Percentiles rank a stretch among this genome's conserved stretches.
Evolutionary conservation across 2,113 vertebrate species (phyloP).

Genomic region (Peromyscus maniculatus): DNA sequence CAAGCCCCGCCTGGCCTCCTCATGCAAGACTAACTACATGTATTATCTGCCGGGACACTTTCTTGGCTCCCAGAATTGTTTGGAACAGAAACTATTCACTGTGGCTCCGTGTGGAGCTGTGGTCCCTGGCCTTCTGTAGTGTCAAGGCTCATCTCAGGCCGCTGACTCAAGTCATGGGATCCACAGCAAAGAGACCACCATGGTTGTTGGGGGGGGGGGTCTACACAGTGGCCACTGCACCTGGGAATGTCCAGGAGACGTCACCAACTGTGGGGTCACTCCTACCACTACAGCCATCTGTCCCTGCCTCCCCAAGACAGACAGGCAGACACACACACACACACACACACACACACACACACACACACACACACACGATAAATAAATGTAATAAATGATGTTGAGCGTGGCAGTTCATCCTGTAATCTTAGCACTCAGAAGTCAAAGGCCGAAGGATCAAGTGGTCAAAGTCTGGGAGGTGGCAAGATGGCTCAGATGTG

Average conservation of each 20-base stretch:
- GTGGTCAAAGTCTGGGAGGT: neutral
- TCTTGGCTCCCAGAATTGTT: neutral
- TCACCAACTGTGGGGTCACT: neutral
- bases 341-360: neutral
- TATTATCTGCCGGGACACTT: neutral
- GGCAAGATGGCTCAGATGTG: neutral
- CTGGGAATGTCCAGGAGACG: neutral
- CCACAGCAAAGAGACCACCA: neutral
- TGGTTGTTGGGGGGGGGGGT: no score
- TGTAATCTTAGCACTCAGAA: neutral
- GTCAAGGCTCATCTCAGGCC: rapidly evolving
- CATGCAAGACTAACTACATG: rapidly evolving
- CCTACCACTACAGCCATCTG: neutral
- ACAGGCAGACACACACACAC: neutral
- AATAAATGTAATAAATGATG: neutral
- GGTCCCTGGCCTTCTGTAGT: neutral
- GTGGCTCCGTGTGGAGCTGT: neutral
- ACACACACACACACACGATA: neutral
- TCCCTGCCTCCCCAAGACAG: neutral
- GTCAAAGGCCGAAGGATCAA: neutral
- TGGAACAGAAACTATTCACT: neutral
- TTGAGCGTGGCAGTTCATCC: neutral
- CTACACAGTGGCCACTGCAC: neutral
- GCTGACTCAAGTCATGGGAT: neutral
- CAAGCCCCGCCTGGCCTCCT: neutral